phyloP scores from a whole-genome alignment of 2,113 vertebrate genomes.

The Mirza zaza region DNA sequence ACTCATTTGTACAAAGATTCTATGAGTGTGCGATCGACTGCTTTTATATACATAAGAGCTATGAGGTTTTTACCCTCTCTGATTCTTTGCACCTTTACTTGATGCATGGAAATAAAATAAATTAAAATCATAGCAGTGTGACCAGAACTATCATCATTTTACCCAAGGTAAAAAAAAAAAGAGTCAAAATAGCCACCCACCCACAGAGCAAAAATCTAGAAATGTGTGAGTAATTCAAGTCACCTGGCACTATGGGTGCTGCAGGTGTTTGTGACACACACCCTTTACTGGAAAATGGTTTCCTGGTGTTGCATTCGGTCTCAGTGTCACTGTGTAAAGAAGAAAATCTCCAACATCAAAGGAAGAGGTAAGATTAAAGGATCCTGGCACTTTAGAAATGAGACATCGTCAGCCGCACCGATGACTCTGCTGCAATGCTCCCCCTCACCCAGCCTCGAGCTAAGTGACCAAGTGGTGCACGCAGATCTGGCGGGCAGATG shows the following conservation, averaged over 20 bases:
- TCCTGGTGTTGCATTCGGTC: conserved; percentile 74
- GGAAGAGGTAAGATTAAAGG: conserved; percentile 75
- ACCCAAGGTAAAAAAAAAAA: neutral
- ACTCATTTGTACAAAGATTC: neutral
- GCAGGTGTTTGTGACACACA: conserved; percentile 68
- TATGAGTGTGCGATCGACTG: neutral
- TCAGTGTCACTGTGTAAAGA: conserved; percentile 56
- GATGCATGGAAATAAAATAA: conserved; percentile 19
- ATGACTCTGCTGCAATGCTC: neutral
- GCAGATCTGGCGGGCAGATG: conserved; percentile 75
- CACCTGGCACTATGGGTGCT: conserved; percentile 50
- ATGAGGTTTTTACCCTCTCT: neutral
- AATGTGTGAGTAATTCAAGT: conserved; percentile 72
- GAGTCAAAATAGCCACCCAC: conserved; percentile 48
- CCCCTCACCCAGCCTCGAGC: conserved; percentile 37
- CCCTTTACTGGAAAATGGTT: conserved; percentile 71
- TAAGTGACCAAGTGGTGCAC: neutral
- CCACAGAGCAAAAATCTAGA: conserved; percentile 37
- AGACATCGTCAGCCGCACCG: conserved; percentile 56
- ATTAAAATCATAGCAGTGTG: conserved; percentile 13
- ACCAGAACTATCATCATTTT: conserved; percentile 20
- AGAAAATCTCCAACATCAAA: conserved; percentile 75
- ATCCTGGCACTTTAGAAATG: conserved; percentile 60
- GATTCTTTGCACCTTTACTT: conserved; percentile 1
- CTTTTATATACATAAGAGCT: neutral